Evolutionary conservation across 2,113 vertebrate species (phyloP).

Genomic region (Telmatochromis sp.): DNA sequence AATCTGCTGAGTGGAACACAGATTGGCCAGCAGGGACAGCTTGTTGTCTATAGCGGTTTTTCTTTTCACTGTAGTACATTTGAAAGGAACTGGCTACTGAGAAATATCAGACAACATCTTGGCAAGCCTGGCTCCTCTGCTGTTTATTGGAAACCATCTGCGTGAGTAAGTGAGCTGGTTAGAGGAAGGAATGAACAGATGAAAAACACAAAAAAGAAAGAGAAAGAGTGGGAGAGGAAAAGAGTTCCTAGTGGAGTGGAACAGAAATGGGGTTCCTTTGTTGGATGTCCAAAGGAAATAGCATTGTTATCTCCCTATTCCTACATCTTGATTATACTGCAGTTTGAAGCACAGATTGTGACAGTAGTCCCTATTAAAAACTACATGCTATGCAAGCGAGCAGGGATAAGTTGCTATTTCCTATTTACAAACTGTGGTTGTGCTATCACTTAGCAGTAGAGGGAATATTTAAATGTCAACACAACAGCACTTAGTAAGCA

Average conservation of each 20-base stretch:
- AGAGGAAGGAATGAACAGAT: neutral
- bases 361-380: conserved; percentile 2
- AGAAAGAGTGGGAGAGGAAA: neutral
- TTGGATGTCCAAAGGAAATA: conserved; percentile 33
- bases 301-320: conserved; percentile 35
- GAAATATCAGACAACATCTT: conserved; percentile 43
- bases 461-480: neutral
- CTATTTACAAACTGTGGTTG: neutral
- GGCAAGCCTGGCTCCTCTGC: neutral
- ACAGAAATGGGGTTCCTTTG: conserved; percentile 20
- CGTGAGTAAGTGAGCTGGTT: conserved; percentile 9
- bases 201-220: neutral
- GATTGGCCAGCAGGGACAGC: neutral
- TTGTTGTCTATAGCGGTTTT: conserved; percentile 17
- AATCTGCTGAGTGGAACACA: conserved; percentile 23
- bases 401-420: neutral
- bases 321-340: conserved; percentile 31
- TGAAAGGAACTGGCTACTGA: conserved; percentile 10
- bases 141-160: conserved; percentile 41
- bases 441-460: neutral
- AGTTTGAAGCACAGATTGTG: conserved; percentile 17
- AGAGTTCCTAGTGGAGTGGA: neutral
- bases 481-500: neutral
- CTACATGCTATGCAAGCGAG: neutral
- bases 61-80: conserved; percentile 7